These are phyloP conservation scores for Galago senegalensis DNA, from an alignment of 2,797 vertebrate genomes.

Conservation along the genomic window DNA sequence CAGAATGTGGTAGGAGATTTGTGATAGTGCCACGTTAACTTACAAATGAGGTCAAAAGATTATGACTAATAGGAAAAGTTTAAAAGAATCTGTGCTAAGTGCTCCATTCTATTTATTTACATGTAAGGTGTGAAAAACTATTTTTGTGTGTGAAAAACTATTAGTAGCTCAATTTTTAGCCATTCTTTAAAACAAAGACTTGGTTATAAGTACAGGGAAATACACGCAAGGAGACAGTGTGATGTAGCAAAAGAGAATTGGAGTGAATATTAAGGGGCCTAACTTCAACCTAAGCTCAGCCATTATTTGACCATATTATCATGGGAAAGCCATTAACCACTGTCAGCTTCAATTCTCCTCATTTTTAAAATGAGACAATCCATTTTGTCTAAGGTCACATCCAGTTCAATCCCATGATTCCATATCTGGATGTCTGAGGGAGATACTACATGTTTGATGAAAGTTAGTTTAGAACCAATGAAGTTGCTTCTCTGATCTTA, in stretches of 20 bases:
- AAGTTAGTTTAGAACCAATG: conserved; percentile 58
- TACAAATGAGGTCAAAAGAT: conserved; percentile 54
- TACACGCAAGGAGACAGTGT: neutral
- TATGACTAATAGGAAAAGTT: neutral
- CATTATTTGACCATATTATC: conserved; percentile 18
- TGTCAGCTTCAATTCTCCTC: neutral
- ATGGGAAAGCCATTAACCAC: neutral
- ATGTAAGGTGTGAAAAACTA: conserved; percentile 44
- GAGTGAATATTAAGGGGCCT: neutral
- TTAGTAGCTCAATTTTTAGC: conserved; percentile 27
- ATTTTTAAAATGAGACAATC: conserved; percentile 41
- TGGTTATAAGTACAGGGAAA: neutral
- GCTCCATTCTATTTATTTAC: conserved; percentile 48
- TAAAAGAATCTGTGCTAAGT: neutral
- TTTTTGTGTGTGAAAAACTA: neutral
- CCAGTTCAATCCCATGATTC: conserved; percentile 35
- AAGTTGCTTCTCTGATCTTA: conserved; percentile 53
- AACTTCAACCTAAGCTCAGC: conserved; percentile 12
- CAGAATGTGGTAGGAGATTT: conserved; percentile 4
- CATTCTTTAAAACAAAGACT: conserved; percentile 30
- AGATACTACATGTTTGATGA: neutral
- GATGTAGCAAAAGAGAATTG: neutral
- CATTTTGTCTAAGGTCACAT: conserved; percentile 54
- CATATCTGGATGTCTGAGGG: neutral
- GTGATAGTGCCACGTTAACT: conserved; percentile 24